Conservation (phyloP, 2,113 vertebrate genomes). For the Dipodomys stephensi region DNA sequence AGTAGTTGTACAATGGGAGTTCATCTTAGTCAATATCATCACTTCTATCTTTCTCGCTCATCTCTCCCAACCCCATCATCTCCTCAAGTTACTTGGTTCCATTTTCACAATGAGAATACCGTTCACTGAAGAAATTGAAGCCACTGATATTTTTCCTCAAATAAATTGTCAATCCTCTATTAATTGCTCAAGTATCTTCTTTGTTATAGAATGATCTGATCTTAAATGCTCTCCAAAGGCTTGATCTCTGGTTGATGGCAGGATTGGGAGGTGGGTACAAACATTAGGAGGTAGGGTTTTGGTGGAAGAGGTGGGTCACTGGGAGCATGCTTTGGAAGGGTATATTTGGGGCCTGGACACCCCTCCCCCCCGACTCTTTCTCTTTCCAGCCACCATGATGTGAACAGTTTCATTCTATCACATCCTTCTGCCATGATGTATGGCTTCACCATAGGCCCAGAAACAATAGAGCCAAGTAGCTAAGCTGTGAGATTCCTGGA, state of each 20-base stretch:
- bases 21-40: no score
- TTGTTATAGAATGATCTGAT: neutral
- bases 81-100: no score
- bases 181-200: neutral
- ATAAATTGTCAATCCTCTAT: neutral
- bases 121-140: neutral
- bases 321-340: neutral
- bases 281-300: neutral
- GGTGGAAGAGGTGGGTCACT: neutral
- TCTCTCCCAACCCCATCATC: no score
- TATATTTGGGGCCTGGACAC: neutral
- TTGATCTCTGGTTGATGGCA: neutral
- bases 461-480: neutral
- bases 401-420: neutral
- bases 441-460: neutral
- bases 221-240: neutral
- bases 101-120: no score
- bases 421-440: neutral
- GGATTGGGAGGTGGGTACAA: neutral
- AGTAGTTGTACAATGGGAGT: no score
- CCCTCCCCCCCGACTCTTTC: neutral
- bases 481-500: neutral
- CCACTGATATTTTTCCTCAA: neutral
- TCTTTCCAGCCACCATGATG: neutral
- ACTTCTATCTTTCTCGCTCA: no score